Percentiles rank a stretch among this genome's conserved stretches.
phyloP scores from a whole-genome alignment of 2,113 vertebrate species.

The Halcyon malimbica region DNA sequence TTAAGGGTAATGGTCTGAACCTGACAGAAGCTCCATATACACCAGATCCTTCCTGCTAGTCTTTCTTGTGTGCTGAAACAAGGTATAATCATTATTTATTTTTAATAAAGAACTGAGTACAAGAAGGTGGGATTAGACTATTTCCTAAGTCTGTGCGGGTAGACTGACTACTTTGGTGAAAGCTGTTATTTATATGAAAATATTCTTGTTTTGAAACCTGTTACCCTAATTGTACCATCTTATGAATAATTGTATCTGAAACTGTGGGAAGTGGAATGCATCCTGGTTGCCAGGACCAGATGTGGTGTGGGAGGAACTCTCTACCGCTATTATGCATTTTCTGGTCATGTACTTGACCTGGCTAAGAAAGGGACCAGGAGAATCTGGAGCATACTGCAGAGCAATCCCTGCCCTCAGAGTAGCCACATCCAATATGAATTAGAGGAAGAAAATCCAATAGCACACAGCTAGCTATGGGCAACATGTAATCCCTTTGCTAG shows the following conservation, averaged over 20 bases:
- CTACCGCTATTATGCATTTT: fast-evolving
- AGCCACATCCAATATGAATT: neutral
- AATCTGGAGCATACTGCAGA: neutral
- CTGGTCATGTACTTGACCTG: neutral
- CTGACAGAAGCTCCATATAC: neutral
- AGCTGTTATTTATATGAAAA: neutral
- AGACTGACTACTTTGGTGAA: neutral
- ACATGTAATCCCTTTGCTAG: neutral
- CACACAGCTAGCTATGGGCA: neutral
- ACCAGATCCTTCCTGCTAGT: neutral
- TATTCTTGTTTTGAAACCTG: neutral
- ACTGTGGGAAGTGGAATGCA: neutral
- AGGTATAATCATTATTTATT: neutral
- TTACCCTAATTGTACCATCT: neutral
- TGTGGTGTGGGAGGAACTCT: neutral
- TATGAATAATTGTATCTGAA: neutral
- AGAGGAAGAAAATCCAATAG: neutral
- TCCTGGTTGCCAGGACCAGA: neutral
- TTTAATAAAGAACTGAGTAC: neutral
- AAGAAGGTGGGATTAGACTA: neutral
- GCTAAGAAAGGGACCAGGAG: neutral
- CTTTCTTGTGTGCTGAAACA: neutral
- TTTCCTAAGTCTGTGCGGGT: neutral
- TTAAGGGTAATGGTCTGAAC: neutral
- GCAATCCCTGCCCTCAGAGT: neutral